These are phyloP conservation scores for Heterodera filipjevi DNA, from an alignment of 2,888 invertebrate genomes.

Conservation along the genomic window DNA sequence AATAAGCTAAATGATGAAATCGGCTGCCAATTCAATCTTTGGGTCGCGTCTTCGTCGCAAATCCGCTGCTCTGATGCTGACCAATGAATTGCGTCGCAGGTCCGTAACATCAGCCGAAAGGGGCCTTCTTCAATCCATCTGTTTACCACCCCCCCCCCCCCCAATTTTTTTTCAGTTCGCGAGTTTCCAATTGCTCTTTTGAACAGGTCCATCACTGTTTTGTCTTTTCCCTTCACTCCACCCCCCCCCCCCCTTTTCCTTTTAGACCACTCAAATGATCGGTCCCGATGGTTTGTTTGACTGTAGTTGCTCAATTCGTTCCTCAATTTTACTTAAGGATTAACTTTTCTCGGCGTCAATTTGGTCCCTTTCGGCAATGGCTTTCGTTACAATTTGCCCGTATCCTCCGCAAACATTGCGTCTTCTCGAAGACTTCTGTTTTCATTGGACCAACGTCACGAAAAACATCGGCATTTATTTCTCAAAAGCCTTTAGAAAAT, in stretches of 20 bases:
- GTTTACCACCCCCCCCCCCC: neutral
- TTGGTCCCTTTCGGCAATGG: slow-evolving; percentile 27
- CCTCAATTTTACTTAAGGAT: slow-evolving; percentile 11
- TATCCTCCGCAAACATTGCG: neutral
- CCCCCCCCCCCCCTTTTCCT: neutral
- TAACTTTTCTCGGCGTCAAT: slow-evolving; percentile 25
- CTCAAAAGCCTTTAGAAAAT: neutral
- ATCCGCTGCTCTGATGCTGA: slow-evolving; percentile 27
- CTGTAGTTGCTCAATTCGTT: neutral
- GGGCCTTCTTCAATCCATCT: too few relatives aligned
- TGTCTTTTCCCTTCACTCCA: neutral
- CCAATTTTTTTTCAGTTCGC: slow-evolving; percentile 14
- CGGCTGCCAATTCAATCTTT: slow-evolving; percentile 20
- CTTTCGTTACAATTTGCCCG: slow-evolving; percentile 19
- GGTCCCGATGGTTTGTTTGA: slow-evolving; percentile 20
- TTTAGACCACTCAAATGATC: slow-evolving; percentile 19
- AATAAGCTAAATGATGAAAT: slow-evolving; percentile 12
- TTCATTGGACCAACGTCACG: slow-evolving; percentile 14
- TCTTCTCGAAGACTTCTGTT: slow-evolving; percentile 4
- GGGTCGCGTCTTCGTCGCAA: slow-evolving; percentile 21
- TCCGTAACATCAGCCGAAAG: neutral
- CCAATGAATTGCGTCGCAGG: slow-evolving; percentile 29
- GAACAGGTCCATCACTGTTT: slow-evolving; percentile 26
- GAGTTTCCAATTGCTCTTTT: slow-evolving; percentile 36
- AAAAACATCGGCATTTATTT: slow-evolving; percentile 20